Conservation (phyloP, 2,888 invertebrate species). For the Ptychoptera albimana region DNA sequence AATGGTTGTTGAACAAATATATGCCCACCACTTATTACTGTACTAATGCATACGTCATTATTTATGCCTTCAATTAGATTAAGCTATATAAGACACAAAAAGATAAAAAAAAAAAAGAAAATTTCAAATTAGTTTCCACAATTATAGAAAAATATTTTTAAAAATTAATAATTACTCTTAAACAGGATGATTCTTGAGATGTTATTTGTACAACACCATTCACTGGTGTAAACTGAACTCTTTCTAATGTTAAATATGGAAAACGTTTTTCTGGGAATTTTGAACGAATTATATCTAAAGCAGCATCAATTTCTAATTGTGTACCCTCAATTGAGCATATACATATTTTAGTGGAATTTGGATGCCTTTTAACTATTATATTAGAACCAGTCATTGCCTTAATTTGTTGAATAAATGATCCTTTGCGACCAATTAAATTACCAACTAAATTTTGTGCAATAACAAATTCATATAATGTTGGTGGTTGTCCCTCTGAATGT, state of each 20-base stretch:
- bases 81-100: no score
- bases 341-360: slow-evolving; percentile 54
- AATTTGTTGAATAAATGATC: slow-evolving; percentile 64
- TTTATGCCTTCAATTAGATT: slow-evolving; percentile 81
- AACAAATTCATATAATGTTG: slow-evolving; percentile 41
- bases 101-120: slow-evolving; percentile 17
- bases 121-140: neutral
- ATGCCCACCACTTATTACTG: slow-evolving; percentile 72
- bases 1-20: slow-evolving; percentile 91
- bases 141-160: slow-evolving; percentile 4
- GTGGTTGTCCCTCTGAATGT: slow-evolving; percentile 22
- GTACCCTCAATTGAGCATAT: slow-evolving; percentile 73
- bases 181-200: slow-evolving; percentile 24
- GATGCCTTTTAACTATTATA: slow-evolving; percentile 57
- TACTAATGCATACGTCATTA: slow-evolving; percentile 82
- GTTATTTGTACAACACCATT: slow-evolving; percentile 28
- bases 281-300: slow-evolving; percentile 67
- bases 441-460: slow-evolving; percentile 66
- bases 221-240: slow-evolving; percentile 25
- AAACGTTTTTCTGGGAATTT: slow-evolving; percentile 70
- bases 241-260: slow-evolving; percentile 56
- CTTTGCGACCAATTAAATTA: slow-evolving; percentile 71
- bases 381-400: slow-evolving; percentile 63
- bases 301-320: slow-evolving; percentile 60
- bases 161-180: slow-evolving; percentile 27